Evolutionary conservation across 2,888 invertebrate genomes (phyloP), one percentile per base, ranked within the genome.

Genomic region (Drosophila picticornis): DNA sequence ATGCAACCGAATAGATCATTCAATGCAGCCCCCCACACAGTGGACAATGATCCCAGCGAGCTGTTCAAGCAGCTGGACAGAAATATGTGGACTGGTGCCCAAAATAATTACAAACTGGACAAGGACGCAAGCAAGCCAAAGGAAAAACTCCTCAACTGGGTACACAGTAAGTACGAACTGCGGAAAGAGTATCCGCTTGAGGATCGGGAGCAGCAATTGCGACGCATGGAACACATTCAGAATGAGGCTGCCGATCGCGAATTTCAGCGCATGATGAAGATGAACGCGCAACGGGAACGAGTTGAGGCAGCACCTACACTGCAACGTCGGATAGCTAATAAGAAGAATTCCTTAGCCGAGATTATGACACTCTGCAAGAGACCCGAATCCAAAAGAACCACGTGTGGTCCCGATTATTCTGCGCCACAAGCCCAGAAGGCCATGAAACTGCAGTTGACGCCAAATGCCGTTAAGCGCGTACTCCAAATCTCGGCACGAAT

Each of bases 201-300:
- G 5, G 13, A 25, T 0, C 32, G 10, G 22, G 58, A 59, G 0
- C 59, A 68, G 27, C 65, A 59, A 0, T 46, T 38, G 36, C 65
- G 53, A 0, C 31, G 61, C 1, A 32, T 60, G 11, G 75, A 81
- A n/a, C 29, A 29, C 11, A 19, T 67, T 22, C 43, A 80, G 11
- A 77, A 52, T 25, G 57, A 56, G 11, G 58, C 68, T 5, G 53
- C 70, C 2, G 81, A 84, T 62, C 72, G 34, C 3, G 72, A 65
- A 6, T 65, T 75, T 5, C 56, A 74, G 10, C 66, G 53, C 3
- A 32, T 80, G 34, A 53, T 76, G 50, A 29, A 36, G 29, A 48
- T 34, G 4, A 78, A 61, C 10, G 6, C 55, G 9, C 52, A 67
- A n/a, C 29, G 22, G 31, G 22, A 27, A 9, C 40, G 34, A 2